Base-by-base conservation (phyloP, 1,140 invertebrate species). In the Sminthurinus signatus region DNA sequence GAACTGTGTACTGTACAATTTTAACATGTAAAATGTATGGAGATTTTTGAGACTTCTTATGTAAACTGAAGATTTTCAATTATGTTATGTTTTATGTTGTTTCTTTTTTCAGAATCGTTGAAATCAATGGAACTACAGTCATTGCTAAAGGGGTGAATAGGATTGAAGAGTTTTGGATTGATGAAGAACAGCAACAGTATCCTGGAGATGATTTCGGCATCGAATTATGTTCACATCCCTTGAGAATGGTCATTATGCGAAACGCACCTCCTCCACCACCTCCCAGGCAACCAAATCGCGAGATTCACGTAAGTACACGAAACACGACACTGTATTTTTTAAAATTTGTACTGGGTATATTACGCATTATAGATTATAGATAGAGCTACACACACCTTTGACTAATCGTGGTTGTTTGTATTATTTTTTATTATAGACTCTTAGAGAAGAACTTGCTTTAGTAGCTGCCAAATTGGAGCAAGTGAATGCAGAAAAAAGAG, bases 41-140 rank as follows among this genome's bases (percentile, higher is more conserved):
- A n/a, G n/a, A n/a, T n/a, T n/a, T n/a, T n/a, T n/a, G n/a, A n/a
- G n/a, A n/a, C n/a, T n/a, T n/a, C n/a, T n/a, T n/a, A n/a, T n/a
- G n/a, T n/a, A n/a, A n/a, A n/a, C n/a, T n/a, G n/a, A n/a, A n/a
- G n/a, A n/a, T n/a, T n/a, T n/a, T n/a, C n/a, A n/a, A n/a, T n/a
- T n/a, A n/a, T n/a, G n/a, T 10, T 50, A 12, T 50, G 5, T 29
- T 58, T 48, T 43, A 8, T 29, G 55, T n/a, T n/a, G n/a, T n/a
- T n/a, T n/a, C n/a, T n/a, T 65, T 60, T 75, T 73, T 14, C 77
- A 89, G 89, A 71, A 81, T 93, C 61, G 74, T 93, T 65, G 90
- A 93, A 76, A 85, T 91, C 43, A 92, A 93, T 73, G 89, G 89
- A 15, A 87, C 87, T 63, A 73, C 85, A 3, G 84, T 89, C 3